Evolutionary conservation across 1,140 invertebrate species (phyloP).

Genomic region (Ceratosolen fusciceps): DNA sequence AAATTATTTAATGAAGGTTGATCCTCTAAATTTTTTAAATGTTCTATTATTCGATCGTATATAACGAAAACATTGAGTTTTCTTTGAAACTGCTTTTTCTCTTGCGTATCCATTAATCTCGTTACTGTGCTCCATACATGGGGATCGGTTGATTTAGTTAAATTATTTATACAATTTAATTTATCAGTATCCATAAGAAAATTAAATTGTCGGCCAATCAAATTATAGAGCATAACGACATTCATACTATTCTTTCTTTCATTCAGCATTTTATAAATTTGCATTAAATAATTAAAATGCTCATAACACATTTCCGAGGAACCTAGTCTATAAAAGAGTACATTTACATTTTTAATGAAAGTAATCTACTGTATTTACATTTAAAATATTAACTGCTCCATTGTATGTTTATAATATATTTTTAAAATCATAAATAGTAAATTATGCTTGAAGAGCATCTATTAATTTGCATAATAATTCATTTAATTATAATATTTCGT

Average conservation of each 20-base stretch:
- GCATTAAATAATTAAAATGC: conserved; percentile 60
- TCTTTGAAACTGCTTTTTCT: conserved; percentile 4
- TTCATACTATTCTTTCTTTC: conserved; percentile 55
- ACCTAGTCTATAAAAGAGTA: conserved; percentile 55
- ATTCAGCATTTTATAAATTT: conserved; percentile 54
- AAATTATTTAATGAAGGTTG: conserved; percentile 38
- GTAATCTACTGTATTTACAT: no score
- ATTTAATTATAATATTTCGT: no score
- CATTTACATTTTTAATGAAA: background rate
- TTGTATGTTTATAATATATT: no score
- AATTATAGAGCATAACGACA: conserved; percentile 54
- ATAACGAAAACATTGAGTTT: conserved; percentile 29
- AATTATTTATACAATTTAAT: conserved; percentile 50
- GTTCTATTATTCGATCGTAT: conserved; percentile 23
- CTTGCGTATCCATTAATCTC: background rate
- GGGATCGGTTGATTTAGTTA: conserved; percentile 50
- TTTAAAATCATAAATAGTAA: no score
- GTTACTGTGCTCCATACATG: background rate
- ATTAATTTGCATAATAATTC: no score
- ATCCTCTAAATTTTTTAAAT: conserved; percentile 38
- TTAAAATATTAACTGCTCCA: no score
- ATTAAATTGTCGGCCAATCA: conserved; percentile 59
- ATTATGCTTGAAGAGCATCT: no score
- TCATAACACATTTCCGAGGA: conserved; percentile 58
- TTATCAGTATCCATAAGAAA: conserved; percentile 57